phyloP scores from a whole-genome alignment of 2,113 vertebrate species.

The Grammomys dolichurus region DNA sequence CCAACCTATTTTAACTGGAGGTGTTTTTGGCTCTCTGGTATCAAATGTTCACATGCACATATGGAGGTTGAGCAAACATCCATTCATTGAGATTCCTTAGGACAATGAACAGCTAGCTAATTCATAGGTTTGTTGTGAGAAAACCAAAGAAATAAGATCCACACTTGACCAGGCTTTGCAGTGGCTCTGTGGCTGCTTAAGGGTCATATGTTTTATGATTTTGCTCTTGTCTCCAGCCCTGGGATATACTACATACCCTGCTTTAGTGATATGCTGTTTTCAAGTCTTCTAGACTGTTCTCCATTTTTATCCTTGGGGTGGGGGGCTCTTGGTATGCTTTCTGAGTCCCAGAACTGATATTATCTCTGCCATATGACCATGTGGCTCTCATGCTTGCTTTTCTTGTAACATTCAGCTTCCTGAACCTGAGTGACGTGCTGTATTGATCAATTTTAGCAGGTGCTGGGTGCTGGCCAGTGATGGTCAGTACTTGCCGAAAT shows the following conservation, averaged over 20 bases:
- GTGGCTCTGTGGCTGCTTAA: background rate
- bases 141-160: background rate
- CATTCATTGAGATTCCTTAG: background rate
- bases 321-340: background rate
- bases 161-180: background rate
- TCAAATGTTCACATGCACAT: background rate
- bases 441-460: background rate
- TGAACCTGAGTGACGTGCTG: background rate
- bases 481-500: background rate
- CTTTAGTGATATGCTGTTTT: background rate
- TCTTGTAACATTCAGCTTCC: background rate
- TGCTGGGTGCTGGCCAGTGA: background rate
- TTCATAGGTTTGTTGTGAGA: slow-evolving; percentile 12
- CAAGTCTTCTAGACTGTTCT: background rate
- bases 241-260: too few relatives aligned
- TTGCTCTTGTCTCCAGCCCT: background rate
- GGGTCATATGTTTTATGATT: background rate
- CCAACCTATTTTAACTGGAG: background rate
- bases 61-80: background rate
- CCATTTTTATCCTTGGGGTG: background rate
- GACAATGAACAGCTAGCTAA: background rate
- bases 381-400: background rate
- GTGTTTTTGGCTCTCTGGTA: background rate
- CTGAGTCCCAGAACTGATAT: background rate
- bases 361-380: background rate